Evolutionary conservation across 2,888 invertebrate species (phyloP).

Genomic region (Apomyelois bistriatella): DNA sequence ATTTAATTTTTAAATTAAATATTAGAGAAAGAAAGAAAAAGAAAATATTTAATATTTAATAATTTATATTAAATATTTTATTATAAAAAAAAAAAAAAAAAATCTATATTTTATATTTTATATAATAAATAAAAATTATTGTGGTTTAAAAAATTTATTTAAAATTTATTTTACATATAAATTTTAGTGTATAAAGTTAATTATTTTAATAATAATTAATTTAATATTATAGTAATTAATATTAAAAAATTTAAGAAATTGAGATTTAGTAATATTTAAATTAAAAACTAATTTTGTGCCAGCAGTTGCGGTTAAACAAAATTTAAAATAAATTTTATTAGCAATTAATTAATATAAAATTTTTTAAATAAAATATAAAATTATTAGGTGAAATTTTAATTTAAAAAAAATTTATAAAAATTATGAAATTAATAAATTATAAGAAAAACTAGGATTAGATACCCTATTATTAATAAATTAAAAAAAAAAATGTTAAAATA

Average conservation of each 20-base stretch:
- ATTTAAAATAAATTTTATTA: constrained; percentile 72
- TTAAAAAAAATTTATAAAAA: constrained; percentile 54
- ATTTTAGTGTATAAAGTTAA: neutral
- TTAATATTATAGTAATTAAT: neutral
- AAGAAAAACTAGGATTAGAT: constrained; percentile 84
- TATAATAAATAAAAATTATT: constrained; percentile 62
- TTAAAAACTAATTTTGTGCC: constrained; percentile 83
- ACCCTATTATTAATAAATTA: constrained; percentile 83
- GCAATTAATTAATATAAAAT: neutral
- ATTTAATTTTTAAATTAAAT: constrained; percentile 23
- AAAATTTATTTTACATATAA: neutral
- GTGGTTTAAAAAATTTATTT: constrained; percentile 46
- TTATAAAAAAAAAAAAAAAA: constrained; percentile 55
- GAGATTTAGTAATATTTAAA: constrained; percentile 80
- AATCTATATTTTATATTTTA: constrained; percentile 36
- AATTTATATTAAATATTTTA: constrained; percentile 25
- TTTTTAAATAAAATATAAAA: constrained; percentile 45
- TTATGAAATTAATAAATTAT: constrained; percentile 64
- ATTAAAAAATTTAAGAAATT: constrained; percentile 31
- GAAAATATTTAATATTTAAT: constrained; percentile 25
- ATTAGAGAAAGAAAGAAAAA: constrained; percentile 20
- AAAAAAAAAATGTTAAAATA: constrained; percentile 71
- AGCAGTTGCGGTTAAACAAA: constrained; percentile 86
- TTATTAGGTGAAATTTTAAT: constrained; percentile 81
- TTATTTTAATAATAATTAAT: neutral